Evolutionary conservation across 2,888 invertebrate genomes (phyloP).

Genomic region (Torymus texanus): DNA sequence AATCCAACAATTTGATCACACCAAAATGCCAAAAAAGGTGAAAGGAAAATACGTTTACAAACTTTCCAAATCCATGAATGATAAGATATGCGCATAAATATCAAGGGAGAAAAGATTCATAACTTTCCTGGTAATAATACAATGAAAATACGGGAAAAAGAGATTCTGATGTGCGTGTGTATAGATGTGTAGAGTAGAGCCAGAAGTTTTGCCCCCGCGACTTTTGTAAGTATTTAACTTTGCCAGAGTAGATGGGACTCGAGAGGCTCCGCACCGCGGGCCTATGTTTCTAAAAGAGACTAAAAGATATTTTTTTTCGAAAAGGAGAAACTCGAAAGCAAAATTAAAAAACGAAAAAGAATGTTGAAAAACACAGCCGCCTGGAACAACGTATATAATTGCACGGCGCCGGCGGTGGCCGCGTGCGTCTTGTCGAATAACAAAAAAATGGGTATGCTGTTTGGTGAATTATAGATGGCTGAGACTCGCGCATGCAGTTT

Average conservation of each 20-base stretch:
- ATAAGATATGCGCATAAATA: conserved; percentile 9
- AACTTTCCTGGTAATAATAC: conserved; percentile 10
- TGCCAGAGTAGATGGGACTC: conserved; percentile 12
- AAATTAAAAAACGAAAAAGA: too few relatives aligned
- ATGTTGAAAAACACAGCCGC: too few relatives aligned
- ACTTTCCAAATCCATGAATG: background rate
- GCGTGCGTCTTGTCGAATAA: background rate
- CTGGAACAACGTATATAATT: conserved; percentile 13
- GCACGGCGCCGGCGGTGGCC: background rate
- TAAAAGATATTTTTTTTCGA: conserved; percentile 9
- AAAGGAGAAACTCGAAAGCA: too few relatives aligned
- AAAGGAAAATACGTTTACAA: too few relatives aligned
- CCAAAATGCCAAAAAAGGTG: too few relatives aligned
- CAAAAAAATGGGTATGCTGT: background rate
- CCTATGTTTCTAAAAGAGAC: conserved; percentile 13
- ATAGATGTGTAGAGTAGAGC: background rate
- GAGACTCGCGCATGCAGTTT: background rate
- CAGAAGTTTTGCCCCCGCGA: background rate
- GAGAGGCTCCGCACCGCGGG: conserved; percentile 11
- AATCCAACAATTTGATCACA: too few relatives aligned
- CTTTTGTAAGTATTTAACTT: conserved; percentile 23
- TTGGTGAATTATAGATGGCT: conserved; percentile 43
- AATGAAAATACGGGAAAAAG: background rate
- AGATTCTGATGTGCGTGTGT: background rate
- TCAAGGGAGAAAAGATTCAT: too few relatives aligned